phyloP scores from a whole-genome alignment of 2,888 invertebrate species.

The Pediacus dermestoides region DNA sequence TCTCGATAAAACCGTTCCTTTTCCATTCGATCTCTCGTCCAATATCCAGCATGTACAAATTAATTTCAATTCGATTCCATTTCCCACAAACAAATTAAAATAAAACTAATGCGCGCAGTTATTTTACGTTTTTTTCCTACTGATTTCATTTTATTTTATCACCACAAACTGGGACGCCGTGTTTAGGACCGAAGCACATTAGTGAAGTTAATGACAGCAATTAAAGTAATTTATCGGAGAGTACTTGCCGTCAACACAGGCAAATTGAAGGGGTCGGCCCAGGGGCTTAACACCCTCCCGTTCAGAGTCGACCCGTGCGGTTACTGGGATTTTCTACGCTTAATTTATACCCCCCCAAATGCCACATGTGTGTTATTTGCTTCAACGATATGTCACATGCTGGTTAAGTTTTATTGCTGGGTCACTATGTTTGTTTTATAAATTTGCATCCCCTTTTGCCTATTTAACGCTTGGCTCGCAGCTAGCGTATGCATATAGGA shows the following conservation, averaged over 20 bases:
- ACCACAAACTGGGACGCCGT: too few relatives aligned
- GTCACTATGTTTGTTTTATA: slow-evolving; percentile 35
- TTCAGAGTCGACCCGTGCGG: slow-evolving; percentile 39
- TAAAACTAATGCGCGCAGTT: too few relatives aligned
- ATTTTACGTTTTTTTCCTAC: too few relatives aligned
- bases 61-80: too few relatives aligned
- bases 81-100: too few relatives aligned
- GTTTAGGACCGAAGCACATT: slow-evolving; percentile 40
- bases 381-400: slow-evolving; percentile 37
- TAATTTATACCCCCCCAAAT: slow-evolving; percentile 40
- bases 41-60: too few relatives aligned
- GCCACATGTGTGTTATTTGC: slow-evolving; percentile 38
- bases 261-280: slow-evolving; percentile 37
- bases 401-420: slow-evolving; percentile 33
- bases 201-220: slow-evolving; percentile 44
- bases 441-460: slow-evolving; percentile 30
- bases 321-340: slow-evolving; percentile 44
- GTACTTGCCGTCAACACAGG: slow-evolving; percentile 32
- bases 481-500: too few relatives aligned
- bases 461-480: too few relatives aligned
- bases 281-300: slow-evolving; percentile 23
- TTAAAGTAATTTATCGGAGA: slow-evolving; percentile 47
- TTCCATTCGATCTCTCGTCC: too few relatives aligned
- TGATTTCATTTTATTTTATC: too few relatives aligned
- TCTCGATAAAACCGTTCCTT: too few relatives aligned